phyloP scores from a whole-genome alignment of 2,888 invertebrate genomes.

The Drosophila differens region DNA sequence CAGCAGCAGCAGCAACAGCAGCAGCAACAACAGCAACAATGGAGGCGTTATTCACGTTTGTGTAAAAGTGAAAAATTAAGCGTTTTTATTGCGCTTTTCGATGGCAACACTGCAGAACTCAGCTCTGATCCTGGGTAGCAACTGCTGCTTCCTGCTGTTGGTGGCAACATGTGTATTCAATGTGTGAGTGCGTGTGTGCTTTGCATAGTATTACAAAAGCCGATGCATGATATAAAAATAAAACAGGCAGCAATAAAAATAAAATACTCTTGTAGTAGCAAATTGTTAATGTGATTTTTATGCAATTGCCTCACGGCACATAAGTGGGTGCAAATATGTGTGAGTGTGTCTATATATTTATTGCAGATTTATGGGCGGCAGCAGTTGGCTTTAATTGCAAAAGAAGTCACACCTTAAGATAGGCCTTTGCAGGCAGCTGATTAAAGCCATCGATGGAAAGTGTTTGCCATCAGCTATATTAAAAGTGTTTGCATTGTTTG shows the following conservation, averaged over 20 bases:
- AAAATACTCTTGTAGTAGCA: constrained; percentile 80
- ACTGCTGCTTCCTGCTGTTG: constrained; percentile 31
- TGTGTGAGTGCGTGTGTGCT: constrained; percentile 43
- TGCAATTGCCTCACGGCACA: constrained; percentile 59
- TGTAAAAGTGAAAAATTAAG: constrained; percentile 80
- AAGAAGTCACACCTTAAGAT: constrained; percentile 36
- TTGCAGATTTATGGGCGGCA: constrained; percentile 69
- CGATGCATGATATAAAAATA: constrained; percentile 76
- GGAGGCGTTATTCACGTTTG: constrained; percentile 57
- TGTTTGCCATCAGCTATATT: constrained; percentile 64
- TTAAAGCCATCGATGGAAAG: constrained; percentile 61
- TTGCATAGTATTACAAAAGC: constrained; percentile 67
- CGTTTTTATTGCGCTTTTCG: constrained; percentile 80
- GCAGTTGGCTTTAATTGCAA: constrained; percentile 70
- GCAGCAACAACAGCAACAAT: constrained; percentile 12
- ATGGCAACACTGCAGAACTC: constrained; percentile 54
- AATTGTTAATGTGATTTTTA: constrained; percentile 82
- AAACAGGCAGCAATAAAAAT: constrained; percentile 82
- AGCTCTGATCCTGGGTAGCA: constrained; percentile 33
- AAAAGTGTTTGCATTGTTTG: constrained; percentile 65
- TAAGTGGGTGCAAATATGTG: constrained; percentile 2
- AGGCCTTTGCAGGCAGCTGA: constrained; percentile 15
- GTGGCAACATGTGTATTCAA: constrained; percentile 76
- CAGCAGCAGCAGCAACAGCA: constrained; percentile 14
- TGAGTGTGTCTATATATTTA: constrained; percentile 46